Evolutionary conservation across 2,797 vertebrate species (phyloP).

Genomic region (Gymnothorax reevesii): DNA sequence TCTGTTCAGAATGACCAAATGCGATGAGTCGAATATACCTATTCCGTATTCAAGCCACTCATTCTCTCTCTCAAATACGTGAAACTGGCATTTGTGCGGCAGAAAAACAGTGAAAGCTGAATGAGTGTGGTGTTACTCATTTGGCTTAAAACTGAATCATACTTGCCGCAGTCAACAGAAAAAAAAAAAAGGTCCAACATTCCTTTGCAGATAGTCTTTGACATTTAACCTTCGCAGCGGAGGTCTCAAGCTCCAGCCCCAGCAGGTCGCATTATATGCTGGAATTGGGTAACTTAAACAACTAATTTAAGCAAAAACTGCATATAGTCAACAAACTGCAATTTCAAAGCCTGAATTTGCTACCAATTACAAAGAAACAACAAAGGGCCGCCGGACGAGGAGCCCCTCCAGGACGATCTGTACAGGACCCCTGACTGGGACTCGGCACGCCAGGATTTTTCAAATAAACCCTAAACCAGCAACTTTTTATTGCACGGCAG

Average conservation of each 20-base stretch:
- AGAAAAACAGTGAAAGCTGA: conserved; percentile 14
- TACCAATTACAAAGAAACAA: not conserved
- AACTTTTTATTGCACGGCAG: not conserved
- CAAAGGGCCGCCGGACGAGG: not conserved
- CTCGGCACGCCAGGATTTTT: not conserved
- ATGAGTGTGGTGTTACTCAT: not conserved
- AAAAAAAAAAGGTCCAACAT: not conserved
- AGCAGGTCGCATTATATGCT: not conserved
- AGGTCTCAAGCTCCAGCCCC: not conserved
- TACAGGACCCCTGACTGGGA: not conserved
- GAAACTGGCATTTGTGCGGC: conserved; percentile 26
- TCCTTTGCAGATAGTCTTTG: not conserved
- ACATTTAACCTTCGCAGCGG: not conserved
- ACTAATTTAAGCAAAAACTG: not conserved
- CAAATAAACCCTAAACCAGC: not conserved
- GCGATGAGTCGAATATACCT: not conserved
- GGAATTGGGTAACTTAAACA: not conserved
- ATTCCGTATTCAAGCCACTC: not conserved
- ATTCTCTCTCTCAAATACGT: not conserved
- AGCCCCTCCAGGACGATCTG: not conserved
- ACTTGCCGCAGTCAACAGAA: conserved; percentile 15
- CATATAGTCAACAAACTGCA: not conserved
- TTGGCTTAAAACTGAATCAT: conserved; percentile 32
- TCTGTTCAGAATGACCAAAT: not conserved
- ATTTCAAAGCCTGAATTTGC: not conserved